Percentiles rank a stretch among this genome's conserved stretches.
Conservation (phyloP, 2,888 invertebrate species). For the Clistopyga incitator region DNA sequence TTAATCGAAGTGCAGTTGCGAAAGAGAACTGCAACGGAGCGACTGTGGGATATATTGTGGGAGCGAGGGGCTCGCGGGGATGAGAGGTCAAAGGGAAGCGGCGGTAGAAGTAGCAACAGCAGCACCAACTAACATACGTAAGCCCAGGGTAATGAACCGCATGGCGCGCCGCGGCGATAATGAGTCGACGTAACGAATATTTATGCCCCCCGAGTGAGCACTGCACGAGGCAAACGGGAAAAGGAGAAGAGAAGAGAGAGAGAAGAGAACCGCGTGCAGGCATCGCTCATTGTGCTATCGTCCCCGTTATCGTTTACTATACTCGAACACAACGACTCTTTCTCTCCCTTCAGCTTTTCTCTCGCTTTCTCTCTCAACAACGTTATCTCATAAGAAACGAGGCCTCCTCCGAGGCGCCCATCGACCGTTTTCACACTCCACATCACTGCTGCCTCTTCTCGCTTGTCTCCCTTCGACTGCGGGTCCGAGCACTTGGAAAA, state of each 20-base stretch:
- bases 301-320: slow-evolving; percentile 69
- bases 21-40: slow-evolving; percentile 29
- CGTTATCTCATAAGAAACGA: slow-evolving; percentile 62
- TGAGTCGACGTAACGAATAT: slow-evolving; percentile 70
- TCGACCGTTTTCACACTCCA: slow-evolving; percentile 51
- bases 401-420: slow-evolving; percentile 30
- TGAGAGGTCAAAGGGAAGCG: slow-evolving; percentile 54
- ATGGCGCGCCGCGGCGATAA: slow-evolving; percentile 65
- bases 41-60: slow-evolving; percentile 24
- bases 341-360: slow-evolving; percentile 51
- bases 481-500: not conserved
- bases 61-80: not conserved
- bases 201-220: slow-evolving; percentile 60
- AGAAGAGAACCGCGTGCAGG: slow-evolving; percentile 52
- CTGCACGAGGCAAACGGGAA: slow-evolving; percentile 11
- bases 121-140: slow-evolving; percentile 28
- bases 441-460: not conserved
- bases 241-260: slow-evolving; percentile 49
- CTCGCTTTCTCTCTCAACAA: slow-evolving; percentile 6
- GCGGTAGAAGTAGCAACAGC: slow-evolving; percentile 28
- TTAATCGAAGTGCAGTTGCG: slow-evolving; percentile 50
- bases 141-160: slow-evolving; percentile 68
- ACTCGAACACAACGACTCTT: slow-evolving; percentile 57
- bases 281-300: slow-evolving; percentile 69
- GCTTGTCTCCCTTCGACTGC: not conserved